Conservation (phyloP, 2,113 vertebrate species). For the Nothocercus nigrocapillus region DNA sequence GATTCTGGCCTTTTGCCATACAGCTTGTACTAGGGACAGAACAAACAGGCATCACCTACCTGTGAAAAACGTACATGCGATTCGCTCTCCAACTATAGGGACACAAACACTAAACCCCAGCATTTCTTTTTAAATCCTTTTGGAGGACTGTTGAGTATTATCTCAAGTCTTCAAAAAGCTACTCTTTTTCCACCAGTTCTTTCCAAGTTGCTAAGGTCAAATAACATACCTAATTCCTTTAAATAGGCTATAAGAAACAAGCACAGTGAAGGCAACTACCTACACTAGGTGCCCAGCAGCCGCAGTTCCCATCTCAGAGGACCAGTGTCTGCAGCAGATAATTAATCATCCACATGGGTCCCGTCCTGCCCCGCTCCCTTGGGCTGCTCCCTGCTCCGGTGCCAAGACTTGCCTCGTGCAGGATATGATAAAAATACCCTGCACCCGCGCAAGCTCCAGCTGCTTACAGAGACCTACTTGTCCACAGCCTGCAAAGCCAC, state of each 20-base stretch:
- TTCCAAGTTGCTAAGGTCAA: neutral
- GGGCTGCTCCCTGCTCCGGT: neutral
- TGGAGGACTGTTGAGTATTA: neutral
- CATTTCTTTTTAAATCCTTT: neutral
- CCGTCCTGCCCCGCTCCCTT: neutral
- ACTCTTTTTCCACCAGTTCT: neutral
- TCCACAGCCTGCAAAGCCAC: neutral
- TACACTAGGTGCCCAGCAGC: neutral
- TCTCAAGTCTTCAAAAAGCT: neutral
- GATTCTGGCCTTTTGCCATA: neutral
- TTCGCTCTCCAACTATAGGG: neutral
- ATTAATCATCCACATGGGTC: neutral
- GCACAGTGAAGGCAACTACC: fast-evolving
- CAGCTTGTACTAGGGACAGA: fast-evolving
- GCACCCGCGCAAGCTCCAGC: neutral
- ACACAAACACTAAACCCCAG: neutral
- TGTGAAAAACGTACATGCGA: neutral
- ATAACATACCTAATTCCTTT: neutral
- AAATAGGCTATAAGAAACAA: neutral
- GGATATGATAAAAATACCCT: neutral
- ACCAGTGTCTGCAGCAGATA: neutral
- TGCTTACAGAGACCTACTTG: neutral
- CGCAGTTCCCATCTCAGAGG: neutral
- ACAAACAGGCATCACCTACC: neutral
- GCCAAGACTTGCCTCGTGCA: neutral